Conservation (phyloP, 2,888 invertebrate genomes). For the Stramonita haemastoma region DNA sequence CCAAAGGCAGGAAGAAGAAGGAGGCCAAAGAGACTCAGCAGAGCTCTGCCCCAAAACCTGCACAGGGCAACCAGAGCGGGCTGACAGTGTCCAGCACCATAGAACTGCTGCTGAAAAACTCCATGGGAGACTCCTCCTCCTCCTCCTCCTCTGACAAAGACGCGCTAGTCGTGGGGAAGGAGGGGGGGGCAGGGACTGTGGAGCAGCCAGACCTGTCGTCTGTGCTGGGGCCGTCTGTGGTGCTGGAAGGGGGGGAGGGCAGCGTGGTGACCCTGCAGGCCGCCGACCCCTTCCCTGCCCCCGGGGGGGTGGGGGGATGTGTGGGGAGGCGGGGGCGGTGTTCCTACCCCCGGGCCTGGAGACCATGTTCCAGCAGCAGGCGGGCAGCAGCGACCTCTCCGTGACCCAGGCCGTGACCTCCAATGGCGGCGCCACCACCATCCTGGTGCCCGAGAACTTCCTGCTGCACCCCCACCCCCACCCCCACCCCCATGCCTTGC, state of each 20-base stretch:
- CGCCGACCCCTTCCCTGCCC: neutral
- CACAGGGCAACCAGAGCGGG: constrained; percentile 12
- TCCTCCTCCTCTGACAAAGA: neutral
- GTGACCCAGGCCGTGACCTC: neutral
- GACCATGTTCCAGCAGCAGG: constrained; percentile 33
- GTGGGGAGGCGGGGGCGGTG: constrained; percentile 10
- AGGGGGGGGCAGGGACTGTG: neutral
- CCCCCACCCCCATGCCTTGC: too few relatives aligned
- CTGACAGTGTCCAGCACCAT: constrained; percentile 37
- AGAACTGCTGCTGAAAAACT: constrained; percentile 40
- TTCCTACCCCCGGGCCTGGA: constrained; percentile 34
- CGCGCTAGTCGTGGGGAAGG: neutral
- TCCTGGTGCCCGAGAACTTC: constrained; percentile 37
- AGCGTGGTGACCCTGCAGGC: constrained; percentile 21
- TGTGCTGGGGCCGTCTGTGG: constrained; percentile 18
- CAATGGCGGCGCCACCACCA: constrained; percentile 32
- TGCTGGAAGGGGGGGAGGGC: constrained; percentile 22
- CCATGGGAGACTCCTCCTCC: constrained; percentile 26
- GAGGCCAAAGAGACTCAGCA: neutral
- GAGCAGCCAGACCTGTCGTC: constrained; percentile 14
- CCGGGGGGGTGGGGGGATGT: neutral
- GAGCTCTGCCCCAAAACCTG: neutral
- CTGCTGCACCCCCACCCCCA: too few relatives aligned
- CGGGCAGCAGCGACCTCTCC: neutral
- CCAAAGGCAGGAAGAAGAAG: neutral